phyloP scores from a whole-genome alignment of 2,888 invertebrate genomes.

The Aethes cnicana region DNA sequence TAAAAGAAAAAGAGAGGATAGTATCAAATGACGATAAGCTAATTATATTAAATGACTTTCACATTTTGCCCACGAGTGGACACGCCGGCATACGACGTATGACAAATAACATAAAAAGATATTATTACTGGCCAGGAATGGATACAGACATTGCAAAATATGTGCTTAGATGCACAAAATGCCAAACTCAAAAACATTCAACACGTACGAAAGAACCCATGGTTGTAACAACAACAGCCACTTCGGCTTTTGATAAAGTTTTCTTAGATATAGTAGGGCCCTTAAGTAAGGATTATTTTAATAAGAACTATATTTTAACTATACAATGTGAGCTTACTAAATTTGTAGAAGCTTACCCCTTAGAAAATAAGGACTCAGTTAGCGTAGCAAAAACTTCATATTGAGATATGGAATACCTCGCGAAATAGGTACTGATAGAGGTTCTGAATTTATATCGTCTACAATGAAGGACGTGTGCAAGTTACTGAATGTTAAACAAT shows the following conservation, averaged over 20 bases:
- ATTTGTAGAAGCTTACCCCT: neutral
- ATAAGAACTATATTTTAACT: constrained; percentile 1
- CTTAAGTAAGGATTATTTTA: constrained; percentile 4
- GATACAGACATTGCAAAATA: neutral
- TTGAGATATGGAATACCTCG: neutral
- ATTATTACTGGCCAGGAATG: constrained; percentile 3
- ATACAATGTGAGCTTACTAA: constrained; percentile 3
- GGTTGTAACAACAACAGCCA: neutral
- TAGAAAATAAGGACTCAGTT: constrained; percentile 4
- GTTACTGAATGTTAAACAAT: too few species aligned
- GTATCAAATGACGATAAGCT: neutral
- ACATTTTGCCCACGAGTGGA: neutral
- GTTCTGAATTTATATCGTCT: too few species aligned
- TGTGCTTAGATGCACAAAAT: neutral
- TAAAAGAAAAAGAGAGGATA: constrained; percentile 2
- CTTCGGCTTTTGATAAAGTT: neutral
- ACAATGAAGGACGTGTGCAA: too few species aligned
- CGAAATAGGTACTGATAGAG: neutral
- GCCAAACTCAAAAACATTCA: constrained; percentile 1
- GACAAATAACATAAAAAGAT: neutral
- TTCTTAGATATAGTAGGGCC: constrained; percentile 1
- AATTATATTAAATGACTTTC: neutral
- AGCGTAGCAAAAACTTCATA: constrained; percentile 4
- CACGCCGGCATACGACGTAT: constrained; percentile 1
- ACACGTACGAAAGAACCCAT: neutral